Conservation (phyloP, 2,113 vertebrate species). For the Azemiops feae region DNA sequence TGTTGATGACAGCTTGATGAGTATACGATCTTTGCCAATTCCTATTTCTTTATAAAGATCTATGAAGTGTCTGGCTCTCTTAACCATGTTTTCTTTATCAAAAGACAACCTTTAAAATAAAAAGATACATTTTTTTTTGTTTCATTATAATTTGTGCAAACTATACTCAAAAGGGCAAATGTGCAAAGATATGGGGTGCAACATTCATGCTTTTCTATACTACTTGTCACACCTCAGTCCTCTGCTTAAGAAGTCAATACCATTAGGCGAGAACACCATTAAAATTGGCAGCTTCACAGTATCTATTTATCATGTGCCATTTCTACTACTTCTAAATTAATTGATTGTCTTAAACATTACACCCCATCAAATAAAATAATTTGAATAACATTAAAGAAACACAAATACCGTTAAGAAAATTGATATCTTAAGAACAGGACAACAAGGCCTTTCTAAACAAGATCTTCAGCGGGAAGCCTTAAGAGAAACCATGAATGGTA, state of each 20-base stretch:
- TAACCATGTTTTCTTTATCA: constrained; percentile 90
- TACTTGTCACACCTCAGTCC: background rate
- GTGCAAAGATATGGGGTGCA: background rate
- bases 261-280: background rate
- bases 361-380: background rate
- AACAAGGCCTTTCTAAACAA: background rate
- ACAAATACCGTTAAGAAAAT: background rate
- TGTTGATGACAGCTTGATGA: constrained; percentile 94
- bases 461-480: background rate
- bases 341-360: background rate
- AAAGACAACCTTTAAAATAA: constrained; percentile 84
- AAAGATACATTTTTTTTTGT: background rate
- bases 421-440: background rate
- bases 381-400: background rate
- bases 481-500: no score
- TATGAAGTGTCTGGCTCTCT: constrained; percentile 82
- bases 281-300: background rate
- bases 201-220: background rate
- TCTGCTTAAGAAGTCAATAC: background rate
- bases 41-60: constrained; percentile 89
- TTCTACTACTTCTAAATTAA: background rate
- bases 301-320: background rate
- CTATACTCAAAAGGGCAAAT: background rate
- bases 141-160: background rate
- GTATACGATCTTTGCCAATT: constrained; percentile 84